Conservation (phyloP, 2,888 invertebrate genomes). For the Eilema depressum region DNA sequence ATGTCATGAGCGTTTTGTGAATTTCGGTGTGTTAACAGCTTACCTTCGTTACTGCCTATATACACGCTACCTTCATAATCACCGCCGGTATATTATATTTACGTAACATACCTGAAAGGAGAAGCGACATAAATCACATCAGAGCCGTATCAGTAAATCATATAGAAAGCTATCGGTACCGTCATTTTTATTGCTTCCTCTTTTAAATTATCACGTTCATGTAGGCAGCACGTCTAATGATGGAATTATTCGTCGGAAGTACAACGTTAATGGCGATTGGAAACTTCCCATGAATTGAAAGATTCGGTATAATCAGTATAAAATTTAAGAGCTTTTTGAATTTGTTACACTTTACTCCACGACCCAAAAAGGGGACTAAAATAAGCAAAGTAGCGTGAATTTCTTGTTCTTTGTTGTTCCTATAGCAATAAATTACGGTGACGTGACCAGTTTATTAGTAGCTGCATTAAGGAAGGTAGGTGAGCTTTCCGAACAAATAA, state of each 20-base stretch:
- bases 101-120: constrained; percentile 12
- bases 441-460: constrained; percentile 84
- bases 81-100: constrained; percentile 25
- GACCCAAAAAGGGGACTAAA: constrained; percentile 64
- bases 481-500: constrained; percentile 66
- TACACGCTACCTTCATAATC: constrained; percentile 27
- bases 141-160: constrained; percentile 47
- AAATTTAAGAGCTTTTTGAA: constrained; percentile 22
- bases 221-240: constrained; percentile 35
- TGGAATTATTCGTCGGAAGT: constrained; percentile 18
- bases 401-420: constrained; percentile 76
- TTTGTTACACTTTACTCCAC: constrained; percentile 38
- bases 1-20: neutral
- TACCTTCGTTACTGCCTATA: neutral
- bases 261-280: constrained; percentile 10
- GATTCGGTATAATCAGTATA: constrained; percentile 10
- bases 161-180: constrained; percentile 50
- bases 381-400: constrained; percentile 66
- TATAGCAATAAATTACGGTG: constrained; percentile 83
- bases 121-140: constrained; percentile 46
- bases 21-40: neutral
- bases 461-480: constrained; percentile 73
- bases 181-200: constrained; percentile 49
- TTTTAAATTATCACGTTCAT: constrained; percentile 44
- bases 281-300: constrained; percentile 3